Base-by-base conservation (phyloP, 2,888 invertebrate genomes). In the Troides helena region DNA sequence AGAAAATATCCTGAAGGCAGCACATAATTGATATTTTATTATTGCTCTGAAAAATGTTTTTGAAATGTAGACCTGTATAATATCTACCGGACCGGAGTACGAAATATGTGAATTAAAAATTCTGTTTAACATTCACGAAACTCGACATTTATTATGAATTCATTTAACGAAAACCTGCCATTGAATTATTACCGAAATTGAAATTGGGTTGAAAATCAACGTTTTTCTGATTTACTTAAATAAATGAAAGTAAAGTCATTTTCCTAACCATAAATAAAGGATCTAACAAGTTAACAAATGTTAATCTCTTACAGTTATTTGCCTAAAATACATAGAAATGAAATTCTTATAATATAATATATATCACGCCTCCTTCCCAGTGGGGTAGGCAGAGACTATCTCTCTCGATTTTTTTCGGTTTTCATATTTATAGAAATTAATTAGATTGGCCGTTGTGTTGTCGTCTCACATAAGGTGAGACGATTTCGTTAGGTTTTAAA, bases 11-110 rank as follows among this genome's bases (percentile, higher is more conserved):
- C 5, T 10, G 6, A 43, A 46, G 8, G 58, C 23, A 21, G 18
- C 58, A 21, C 50, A 39, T 63, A 59, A 68, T 59, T 39, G 39
- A 18, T 57, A n/a, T 63, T 63, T 63, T 50, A 43, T 62, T 43
- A 46, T 43, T 23, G 17, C 23, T 2, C 30, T 67, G 46, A 53
- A 60, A 60, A 61, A 50, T 36, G 17, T 23, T 61, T 61, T 53
- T 50, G 21, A 39, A 67, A 67, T 67, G 50, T 61, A 67, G 61
- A 50, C 8, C 8, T n/a, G 10, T 23, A 12, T 23, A 58, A n/a
- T n/a, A n/a, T 53, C 7, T 6, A 1, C 1, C 1, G 53, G n/a
- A n/a, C 5, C 5, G 8, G n/a, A 53, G 18, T n/a, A 6, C 53
- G 18, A 53, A 53, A n/a, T 53, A 53, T 8, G 53, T 10, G 6